These are phyloP conservation scores for Eurystomus glaucurus DNA, from an alignment of 2,797 vertebrate genomes.

Conservation along the genomic window DNA sequence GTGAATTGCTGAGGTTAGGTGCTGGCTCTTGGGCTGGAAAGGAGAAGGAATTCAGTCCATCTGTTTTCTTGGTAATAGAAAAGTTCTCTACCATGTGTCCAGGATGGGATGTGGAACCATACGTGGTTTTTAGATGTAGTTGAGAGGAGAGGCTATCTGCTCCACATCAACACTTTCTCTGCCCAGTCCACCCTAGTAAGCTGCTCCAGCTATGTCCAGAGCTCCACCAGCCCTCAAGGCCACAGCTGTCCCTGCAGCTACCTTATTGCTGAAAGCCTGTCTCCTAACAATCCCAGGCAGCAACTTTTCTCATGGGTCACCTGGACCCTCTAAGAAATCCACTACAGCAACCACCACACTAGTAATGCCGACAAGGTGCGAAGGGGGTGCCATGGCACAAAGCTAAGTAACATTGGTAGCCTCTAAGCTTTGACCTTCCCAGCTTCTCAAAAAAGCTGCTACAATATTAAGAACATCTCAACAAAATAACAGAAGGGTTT, in stretches of 20 bases:
- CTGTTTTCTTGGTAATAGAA: neutral
- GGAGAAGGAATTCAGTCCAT: neutral
- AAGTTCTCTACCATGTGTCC: rapidly evolving
- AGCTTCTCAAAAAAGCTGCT: neutral
- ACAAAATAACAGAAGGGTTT: neutral
- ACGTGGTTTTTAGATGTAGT: rapidly evolving
- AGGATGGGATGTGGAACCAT: neutral
- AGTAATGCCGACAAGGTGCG: no score
- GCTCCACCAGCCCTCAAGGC: neutral
- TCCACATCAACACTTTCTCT: neutral
- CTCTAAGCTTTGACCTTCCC: neutral
- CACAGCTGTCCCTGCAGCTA: neutral
- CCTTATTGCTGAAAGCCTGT: neutral
- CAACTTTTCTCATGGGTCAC: neutral
- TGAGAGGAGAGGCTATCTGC: neutral
- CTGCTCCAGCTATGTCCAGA: neutral
- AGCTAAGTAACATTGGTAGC: neutral
- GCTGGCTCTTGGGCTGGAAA: neutral
- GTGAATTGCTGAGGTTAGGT: neutral
- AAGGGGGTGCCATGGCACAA: rapidly evolving
- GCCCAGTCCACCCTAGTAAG: neutral
- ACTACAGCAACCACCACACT: rapidly evolving
- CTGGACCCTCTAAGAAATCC: neutral
- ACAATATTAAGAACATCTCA: neutral
- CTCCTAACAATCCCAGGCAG: neutral